Evolutionary conservation across 2,113 vertebrate species (phyloP).

Genomic region (Perccottus glenii): DNA sequence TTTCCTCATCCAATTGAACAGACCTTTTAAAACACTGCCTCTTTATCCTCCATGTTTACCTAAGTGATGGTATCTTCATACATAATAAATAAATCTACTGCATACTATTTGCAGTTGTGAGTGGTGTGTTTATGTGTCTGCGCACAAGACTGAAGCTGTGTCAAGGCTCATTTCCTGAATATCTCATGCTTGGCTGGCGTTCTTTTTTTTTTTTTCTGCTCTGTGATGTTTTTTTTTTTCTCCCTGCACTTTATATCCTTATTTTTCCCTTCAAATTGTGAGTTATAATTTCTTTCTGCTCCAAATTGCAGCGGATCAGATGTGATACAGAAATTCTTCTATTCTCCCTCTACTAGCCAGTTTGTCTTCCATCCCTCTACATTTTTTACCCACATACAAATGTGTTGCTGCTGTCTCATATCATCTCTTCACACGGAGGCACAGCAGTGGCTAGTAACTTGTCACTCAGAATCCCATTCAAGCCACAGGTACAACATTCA

Average conservation of each 20-base stretch:
- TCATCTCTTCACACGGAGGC: constrained; percentile 52
- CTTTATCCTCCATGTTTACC: constrained; percentile 22
- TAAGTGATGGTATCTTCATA: constrained; percentile 20
- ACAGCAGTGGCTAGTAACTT: constrained; percentile 45
- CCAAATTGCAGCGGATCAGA: constrained; percentile 36
- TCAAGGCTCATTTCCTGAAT: constrained; percentile 65
- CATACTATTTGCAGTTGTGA: constrained; percentile 30
- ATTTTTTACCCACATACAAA: constrained; percentile 43
- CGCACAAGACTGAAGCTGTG: constrained; percentile 33
- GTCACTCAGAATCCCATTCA: constrained; percentile 44
- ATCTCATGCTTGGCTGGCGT: constrained; percentile 51
- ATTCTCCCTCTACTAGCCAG: constrained; percentile 6
- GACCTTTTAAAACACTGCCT: constrained; percentile 13
- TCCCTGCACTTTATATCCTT: background rate
- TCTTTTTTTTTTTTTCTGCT: constrained; percentile 31
- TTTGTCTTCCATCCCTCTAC: constrained; percentile 33
- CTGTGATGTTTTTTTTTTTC: constrained; percentile 1
- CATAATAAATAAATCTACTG: constrained; percentile 32
- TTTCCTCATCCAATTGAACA: constrained; percentile 9
- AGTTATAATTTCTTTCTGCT: constrained; percentile 39
- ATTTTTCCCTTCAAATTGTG: constrained; percentile 14
- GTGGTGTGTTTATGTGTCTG: constrained; percentile 43
- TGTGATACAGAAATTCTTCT: constrained; percentile 40
- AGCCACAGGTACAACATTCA: constrained; percentile 37
- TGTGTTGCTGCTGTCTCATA: constrained; percentile 56